phyloP scores from a whole-genome alignment of 2,888 invertebrate species.

The Conus canariensis region DNA sequence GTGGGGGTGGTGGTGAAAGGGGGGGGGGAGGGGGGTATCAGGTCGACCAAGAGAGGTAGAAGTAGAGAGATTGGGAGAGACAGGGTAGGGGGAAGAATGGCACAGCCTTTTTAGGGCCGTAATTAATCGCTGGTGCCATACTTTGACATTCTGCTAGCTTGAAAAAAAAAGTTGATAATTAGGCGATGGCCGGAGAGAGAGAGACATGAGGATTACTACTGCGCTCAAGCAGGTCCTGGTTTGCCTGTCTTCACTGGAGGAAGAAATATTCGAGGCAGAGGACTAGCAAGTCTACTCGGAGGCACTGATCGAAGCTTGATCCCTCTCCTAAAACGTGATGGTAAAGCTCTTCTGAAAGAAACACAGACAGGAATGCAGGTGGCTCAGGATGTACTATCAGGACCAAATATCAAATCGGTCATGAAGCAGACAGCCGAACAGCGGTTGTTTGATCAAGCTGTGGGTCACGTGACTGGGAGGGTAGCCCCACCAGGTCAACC shows the following conservation, averaged over 20 bases:
- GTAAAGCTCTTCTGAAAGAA: constrained; percentile 33
- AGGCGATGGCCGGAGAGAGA: too few species aligned
- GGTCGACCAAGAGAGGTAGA: too few species aligned
- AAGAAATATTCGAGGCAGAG: background rate
- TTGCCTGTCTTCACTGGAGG: constrained; percentile 28
- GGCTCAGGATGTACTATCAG: constrained; percentile 21
- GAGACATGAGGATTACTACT: background rate
- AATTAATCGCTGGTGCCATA: too few species aligned
- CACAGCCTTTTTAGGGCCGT: too few species aligned
- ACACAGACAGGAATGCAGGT: constrained; percentile 12
- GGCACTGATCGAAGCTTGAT: constrained; percentile 15
- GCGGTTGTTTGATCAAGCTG: background rate
- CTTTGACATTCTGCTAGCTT: too few species aligned
- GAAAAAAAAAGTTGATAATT: too few species aligned
- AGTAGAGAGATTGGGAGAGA: too few species aligned
- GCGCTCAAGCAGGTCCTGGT: constrained; percentile 9
- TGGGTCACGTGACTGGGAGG: background rate
- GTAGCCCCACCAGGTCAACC: background rate
- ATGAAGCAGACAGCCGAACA: background rate
- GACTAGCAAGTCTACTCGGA: constrained; percentile 28
- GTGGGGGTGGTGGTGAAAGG: too few species aligned
- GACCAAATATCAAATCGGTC: constrained; percentile 15
- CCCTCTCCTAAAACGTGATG: constrained; percentile 30
- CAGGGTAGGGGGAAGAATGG: too few species aligned
- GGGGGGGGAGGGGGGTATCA: too few species aligned